Evolutionary conservation across 2,888 invertebrate species (phyloP).

Genomic region (Ceriagrion tenellum): DNA sequence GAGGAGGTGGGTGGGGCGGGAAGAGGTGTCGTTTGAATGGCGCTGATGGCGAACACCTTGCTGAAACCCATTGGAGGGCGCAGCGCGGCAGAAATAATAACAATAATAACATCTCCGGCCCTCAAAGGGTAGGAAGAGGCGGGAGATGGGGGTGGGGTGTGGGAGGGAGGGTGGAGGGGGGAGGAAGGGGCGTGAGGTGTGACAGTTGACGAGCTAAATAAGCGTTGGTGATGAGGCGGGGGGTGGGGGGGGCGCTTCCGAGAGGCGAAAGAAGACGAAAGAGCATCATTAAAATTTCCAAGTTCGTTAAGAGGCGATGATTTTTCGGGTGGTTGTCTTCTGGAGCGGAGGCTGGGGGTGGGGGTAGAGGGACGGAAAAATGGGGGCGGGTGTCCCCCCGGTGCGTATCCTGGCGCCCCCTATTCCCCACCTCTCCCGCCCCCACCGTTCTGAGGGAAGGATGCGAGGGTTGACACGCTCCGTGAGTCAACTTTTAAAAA

Average conservation of each 20-base stretch:
- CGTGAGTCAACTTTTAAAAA: constrained; percentile 17
- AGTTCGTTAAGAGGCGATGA: constrained; percentile 39
- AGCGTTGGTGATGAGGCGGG: not conserved
- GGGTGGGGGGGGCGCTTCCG: not conserved
- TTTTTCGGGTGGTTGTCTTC: not conserved
- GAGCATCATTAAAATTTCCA: constrained; percentile 32
- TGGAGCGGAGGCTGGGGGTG: not conserved
- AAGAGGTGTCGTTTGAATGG: not conserved
- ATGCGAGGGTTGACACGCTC: not conserved
- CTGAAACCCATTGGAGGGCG: not conserved
- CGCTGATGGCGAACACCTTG: constrained; percentile 12
- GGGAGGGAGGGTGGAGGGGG: not conserved
- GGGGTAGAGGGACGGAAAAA: not conserved
- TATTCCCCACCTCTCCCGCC: not conserved
- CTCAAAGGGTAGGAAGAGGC: not conserved
- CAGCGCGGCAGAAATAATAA: not conserved
- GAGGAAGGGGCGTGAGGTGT: not conserved
- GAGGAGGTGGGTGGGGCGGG: too few species aligned
- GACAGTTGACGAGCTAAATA: constrained; percentile 36
- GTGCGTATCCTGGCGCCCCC: not conserved
- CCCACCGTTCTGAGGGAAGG: not conserved
- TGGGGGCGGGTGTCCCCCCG: too few species aligned
- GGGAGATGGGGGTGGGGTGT: not conserved
- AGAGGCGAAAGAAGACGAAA: constrained; percentile 25
- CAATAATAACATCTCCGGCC: not conserved